Percentiles rank a stretch among this genome's conserved stretches.
Conservation (phyloP, 2,113 vertebrate species). For the Carettochelys insculpta region DNA sequence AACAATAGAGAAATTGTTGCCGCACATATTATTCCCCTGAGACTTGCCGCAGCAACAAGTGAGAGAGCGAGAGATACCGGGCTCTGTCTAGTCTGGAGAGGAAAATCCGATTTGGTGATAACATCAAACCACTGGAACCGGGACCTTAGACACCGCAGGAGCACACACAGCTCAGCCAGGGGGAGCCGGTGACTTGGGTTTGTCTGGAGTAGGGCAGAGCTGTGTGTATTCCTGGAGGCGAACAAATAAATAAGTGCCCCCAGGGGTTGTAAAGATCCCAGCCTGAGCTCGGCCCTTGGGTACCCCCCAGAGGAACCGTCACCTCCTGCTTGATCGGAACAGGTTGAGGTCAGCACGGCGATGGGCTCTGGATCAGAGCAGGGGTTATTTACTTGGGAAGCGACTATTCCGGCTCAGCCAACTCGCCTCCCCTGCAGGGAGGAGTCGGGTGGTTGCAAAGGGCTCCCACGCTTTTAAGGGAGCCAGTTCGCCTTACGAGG, state of each 20-base stretch:
- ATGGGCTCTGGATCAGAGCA: neutral
- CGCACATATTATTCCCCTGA: slow-evolving; percentile 91
- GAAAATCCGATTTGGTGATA: slow-evolving; percentile 59
- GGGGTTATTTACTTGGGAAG: neutral
- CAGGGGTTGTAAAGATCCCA: neutral
- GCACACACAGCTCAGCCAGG: slow-evolving; percentile 21
- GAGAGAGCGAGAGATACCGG: slow-evolving; percentile 64
- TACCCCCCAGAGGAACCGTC: slow-evolving; percentile 31
- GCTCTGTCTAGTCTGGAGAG: slow-evolving; percentile 41
- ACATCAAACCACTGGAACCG: slow-evolving; percentile 43
- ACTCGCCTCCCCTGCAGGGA: neutral
- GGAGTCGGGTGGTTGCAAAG: neutral
- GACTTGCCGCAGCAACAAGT: slow-evolving; percentile 92
- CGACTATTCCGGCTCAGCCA: neutral
- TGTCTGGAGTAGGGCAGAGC: neutral
- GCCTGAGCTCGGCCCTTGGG: slow-evolving; percentile 15
- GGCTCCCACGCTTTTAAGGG: neutral
- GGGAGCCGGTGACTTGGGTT: slow-evolving; percentile 39
- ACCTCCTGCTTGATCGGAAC: slow-evolving; percentile 46
- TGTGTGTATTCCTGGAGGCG: neutral
- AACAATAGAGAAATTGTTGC: slow-evolving; percentile 96
- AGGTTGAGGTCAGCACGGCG: slow-evolving; percentile 26
- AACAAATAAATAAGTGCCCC: too few species aligned
- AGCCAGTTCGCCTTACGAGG: neutral
- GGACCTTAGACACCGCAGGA: slow-evolving; percentile 26